Percentiles rank a stretch among this genome's conserved stretches.
Conservation (phyloP, 2,797 vertebrate species). For the Buceros bicornis region DNA sequence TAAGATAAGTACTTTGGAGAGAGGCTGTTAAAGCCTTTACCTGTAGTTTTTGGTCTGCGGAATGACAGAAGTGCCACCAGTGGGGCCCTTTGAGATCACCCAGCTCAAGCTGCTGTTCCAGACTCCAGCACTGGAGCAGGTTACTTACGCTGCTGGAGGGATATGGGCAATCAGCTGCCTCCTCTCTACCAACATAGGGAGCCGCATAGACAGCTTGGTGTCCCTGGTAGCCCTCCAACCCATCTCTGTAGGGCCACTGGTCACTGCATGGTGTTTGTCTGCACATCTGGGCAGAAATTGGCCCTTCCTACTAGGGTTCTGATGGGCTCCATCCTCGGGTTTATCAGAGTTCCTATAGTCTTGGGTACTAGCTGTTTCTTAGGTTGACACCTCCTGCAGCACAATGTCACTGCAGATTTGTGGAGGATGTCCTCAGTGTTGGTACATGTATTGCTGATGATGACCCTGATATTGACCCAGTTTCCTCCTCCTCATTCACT, state of each 20-base stretch:
- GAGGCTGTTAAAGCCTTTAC: not conserved
- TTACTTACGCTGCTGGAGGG: rapidly evolving
- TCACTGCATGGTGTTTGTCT: not conserved
- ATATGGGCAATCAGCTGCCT: not conserved
- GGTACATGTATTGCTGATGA: rapidly evolving
- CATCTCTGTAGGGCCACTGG: not conserved
- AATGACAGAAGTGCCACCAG: not conserved
- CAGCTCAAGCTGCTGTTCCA: not conserved
- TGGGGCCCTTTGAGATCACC: not conserved
- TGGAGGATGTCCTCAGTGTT: rapidly evolving
- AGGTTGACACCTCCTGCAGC: not conserved
- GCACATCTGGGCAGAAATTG: not conserved
- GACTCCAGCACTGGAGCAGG: rapidly evolving
- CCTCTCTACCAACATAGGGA: not conserved
- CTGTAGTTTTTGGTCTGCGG: not conserved
- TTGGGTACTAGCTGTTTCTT: not conserved
- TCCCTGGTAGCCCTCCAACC: not conserved
- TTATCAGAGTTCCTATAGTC: not conserved
- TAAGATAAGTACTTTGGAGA: not conserved
- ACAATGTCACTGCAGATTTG: not conserved
- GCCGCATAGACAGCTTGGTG: rapidly evolving
- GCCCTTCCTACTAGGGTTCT: not conserved
- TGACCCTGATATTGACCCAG: rapidly evolving
- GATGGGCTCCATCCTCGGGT: not conserved
- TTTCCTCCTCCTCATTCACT: not conserved